Evolutionary conservation across 2,797 vertebrate species (phyloP).

Genomic region (Helostoma temminkii): DNA sequence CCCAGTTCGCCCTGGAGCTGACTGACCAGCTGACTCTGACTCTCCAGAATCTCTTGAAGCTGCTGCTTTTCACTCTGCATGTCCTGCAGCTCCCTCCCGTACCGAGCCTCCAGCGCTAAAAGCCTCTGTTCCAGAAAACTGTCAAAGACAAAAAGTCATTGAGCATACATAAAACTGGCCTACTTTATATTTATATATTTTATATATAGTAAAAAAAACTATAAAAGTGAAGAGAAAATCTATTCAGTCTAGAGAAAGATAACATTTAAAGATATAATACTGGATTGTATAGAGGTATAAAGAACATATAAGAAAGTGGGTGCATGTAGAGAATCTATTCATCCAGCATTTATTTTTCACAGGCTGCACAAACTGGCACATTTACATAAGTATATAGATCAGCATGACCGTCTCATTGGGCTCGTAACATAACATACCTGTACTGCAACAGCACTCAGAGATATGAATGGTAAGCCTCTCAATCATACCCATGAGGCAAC

Average conservation of each 20-base stretch:
- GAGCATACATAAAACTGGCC: neutral
- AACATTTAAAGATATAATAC: neutral
- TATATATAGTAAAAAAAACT: neutral
- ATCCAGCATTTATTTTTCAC: constrained; percentile 36
- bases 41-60: constrained; percentile 84
- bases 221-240: neutral
- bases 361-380: constrained; percentile 44
- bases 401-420: constrained; percentile 51
- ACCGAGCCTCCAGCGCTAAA: constrained; percentile 81
- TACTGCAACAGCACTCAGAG: constrained; percentile 67
- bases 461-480: constrained; percentile 66
- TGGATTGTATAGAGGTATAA: neutral
- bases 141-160: constrained; percentile 17
- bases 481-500: constrained; percentile 71
- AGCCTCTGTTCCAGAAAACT: constrained; percentile 88
- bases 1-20: constrained; percentile 84
- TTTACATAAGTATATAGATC: constrained; percentile 55
- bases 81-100: constrained; percentile 80
- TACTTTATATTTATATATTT: neutral
- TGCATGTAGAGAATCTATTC: constrained; percentile 20
- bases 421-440: constrained; percentile 76
- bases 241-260: neutral
- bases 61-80: constrained; percentile 84
- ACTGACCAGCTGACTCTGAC: constrained; percentile 80
- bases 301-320: neutral